These are phyloP conservation scores for Oryctolagus cuniculus DNA, from an alignment of 2,113 vertebrate species.

Conservation along the genomic window mOryCun1.1 NC_091451.1:41340001-41340500, in stretches of 20 bases:
- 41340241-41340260: background rate
- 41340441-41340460: background rate
- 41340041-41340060: background rate
- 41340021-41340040: background rate
- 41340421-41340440: background rate
- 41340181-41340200: too few relatives aligned
- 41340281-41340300: too few relatives aligned
- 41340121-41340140: background rate
- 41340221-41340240: too few relatives aligned
- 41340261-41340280: too few relatives aligned
- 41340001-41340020: background rate
- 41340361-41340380: background rate
- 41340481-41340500: background rate
- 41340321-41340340: too few relatives aligned
- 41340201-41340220: background rate
- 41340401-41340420: background rate
- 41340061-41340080: background rate
- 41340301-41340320: accelerated
- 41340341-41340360: background rate
- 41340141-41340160: too few relatives aligned
- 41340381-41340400: background rate
- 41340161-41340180: accelerated
- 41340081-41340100: background rate
- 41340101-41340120: accelerated
- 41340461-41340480: too few relatives aligned